phyloP scores from a whole-genome alignment of 2,888 invertebrate genomes.

The Melanargia galathea region DNA sequence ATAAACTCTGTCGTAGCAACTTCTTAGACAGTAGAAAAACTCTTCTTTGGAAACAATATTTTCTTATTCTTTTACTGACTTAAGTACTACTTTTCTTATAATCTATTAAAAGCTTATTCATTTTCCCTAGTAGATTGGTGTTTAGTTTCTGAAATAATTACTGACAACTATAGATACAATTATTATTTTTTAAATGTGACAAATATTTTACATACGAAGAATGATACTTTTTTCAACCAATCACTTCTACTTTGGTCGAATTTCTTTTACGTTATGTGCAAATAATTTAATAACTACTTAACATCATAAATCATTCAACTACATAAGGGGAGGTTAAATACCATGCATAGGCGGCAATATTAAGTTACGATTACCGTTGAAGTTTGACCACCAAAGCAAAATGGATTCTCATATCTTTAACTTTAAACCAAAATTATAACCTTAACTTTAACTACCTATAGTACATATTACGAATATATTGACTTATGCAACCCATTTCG shows the following conservation, averaged over 20 bases:
- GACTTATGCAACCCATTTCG: no score
- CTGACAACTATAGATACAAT: neutral
- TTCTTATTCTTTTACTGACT: neutral
- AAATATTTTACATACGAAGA: no score
- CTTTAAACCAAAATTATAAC: no score
- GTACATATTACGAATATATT: no score
- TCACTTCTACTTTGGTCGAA: neutral
- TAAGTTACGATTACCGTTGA: no score
- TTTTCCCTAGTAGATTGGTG: neutral
- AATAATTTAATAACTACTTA: no score
- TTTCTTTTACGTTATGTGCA: neutral
- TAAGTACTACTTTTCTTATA: neutral
- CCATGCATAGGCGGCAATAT: no score
- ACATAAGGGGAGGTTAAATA: no score
- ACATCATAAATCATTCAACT: no score
- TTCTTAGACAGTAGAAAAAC: neutral
- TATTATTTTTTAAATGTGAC: neutral
- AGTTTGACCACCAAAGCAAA: no score
- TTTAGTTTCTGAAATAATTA: neutral
- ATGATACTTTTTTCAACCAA: neutral
- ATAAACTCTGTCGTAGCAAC: neutral
- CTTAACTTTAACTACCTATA: no score
- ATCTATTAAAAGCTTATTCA: neutral
- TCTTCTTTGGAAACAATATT: neutral
- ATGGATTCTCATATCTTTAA: no score